Evolutionary conservation across 1,140 invertebrate genomes (phyloP), one percentile per base, ranked within the genome.

Genomic region (Hermetia illucens): DNA sequence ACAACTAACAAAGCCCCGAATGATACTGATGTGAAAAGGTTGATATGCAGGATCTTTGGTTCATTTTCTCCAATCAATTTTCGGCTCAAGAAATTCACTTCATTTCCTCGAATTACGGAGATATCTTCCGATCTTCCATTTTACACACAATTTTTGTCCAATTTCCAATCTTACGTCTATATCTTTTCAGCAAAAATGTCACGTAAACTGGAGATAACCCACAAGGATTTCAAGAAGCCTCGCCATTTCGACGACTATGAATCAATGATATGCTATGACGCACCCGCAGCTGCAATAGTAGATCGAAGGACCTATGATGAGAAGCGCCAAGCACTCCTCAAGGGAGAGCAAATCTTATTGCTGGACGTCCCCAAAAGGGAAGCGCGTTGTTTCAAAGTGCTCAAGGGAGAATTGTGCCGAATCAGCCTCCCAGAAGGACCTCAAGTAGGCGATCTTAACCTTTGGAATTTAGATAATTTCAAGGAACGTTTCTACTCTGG

Each of bases 381-480:
- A 36, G 51, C 50, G 0, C 51, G 51, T 31, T 58, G 61, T 17
- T 64, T 62, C 62, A 53, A 47, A 1, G 51, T 64, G 60, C 46
- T 50, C 21, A 24, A 42, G 21, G 61, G 53, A 4, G 62, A 64
- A 33, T 46, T 64, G 0, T 64, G 62, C 36, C 51, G 62, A 8
- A 47, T 64, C 3, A 60, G 55, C 0, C 44, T 64, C 2, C 46
- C 51, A 20, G 62, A 63, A 43, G 62, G 61, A 12, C 45, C 62
- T 0, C 62, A 64, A 41, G 65, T 68, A 27, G 65, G 61, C 10
- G 64, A 68, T 44, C 9, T 66, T 3, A 68, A 68, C 38, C 52
- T 68, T 17, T 68, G 65, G 64, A 67, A 67, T 41, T 36, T 59
- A 16, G 50, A 68, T 0, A 62, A 68, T 44, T 49, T 50, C 0